phyloP scores from a whole-genome alignment of 37 sponge, comb jelly and placozoan species.

The Mnemiopsis leidyi region DNA sequence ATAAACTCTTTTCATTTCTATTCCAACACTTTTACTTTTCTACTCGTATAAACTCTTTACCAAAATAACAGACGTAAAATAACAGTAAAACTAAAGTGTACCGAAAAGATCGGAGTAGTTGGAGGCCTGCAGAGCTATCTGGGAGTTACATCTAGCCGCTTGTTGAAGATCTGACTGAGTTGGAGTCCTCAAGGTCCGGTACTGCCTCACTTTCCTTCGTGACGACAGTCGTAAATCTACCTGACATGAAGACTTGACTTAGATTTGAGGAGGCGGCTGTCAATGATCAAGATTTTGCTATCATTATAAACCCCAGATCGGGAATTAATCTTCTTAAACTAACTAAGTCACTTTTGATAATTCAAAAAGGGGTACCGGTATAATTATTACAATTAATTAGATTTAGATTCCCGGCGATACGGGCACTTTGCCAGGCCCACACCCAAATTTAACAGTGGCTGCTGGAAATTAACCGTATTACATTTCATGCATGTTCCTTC shows the following conservation, averaged over 20 bases:
- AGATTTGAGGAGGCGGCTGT: not conserved
- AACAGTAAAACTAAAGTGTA: too few relatives aligned
- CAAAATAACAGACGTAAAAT: too few relatives aligned
- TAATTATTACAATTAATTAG: not conserved
- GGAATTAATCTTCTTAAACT: too few relatives aligned
- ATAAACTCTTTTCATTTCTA: too few relatives aligned
- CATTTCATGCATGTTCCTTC: not conserved
- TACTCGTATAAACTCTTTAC: too few relatives aligned
- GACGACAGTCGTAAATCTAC: not conserved
- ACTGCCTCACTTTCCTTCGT: not conserved
- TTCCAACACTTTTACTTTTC: too few relatives aligned
- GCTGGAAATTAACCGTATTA: not conserved
- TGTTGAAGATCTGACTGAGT: not conserved
- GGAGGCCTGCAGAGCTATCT: constrained; percentile 36
- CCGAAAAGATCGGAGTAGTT: constrained; percentile 30
- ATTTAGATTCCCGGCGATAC: not conserved
- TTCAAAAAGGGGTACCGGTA: not conserved
- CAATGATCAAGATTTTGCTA: too few relatives aligned
- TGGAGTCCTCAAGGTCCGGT: not conserved
- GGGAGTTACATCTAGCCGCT: not conserved
- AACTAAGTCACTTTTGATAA: too few relatives aligned
- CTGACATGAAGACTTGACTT: not conserved
- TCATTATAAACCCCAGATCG: too few relatives aligned
- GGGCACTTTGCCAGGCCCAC: not conserved
- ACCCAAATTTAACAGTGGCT: not conserved